These are phyloP conservation scores for Tautogolabrus adspersus DNA, from an alignment of 2,113 vertebrate species.

Conservation along the genomic window DNA sequence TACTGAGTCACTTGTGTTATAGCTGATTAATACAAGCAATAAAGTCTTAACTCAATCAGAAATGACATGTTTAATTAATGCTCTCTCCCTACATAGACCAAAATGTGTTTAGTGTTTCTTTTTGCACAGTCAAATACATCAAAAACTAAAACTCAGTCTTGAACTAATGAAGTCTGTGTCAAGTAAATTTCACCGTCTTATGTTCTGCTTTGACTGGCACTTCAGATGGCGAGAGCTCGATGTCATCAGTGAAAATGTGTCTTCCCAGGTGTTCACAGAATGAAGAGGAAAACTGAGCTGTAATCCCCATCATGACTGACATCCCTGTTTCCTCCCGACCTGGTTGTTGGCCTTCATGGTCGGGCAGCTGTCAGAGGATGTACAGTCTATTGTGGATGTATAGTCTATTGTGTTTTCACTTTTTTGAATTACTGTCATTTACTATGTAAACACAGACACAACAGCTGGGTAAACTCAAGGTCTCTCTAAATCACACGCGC, in stretches of 20 bases:
- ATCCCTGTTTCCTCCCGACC: slow-evolving; percentile 5
- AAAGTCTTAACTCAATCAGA: too few species aligned
- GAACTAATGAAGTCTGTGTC: neutral
- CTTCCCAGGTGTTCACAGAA: slow-evolving; percentile 1
- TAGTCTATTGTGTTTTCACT: slow-evolving; percentile 25
- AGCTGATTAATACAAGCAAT: neutral
- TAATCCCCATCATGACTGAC: slow-evolving; percentile 24
- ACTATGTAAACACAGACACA: slow-evolving; percentile 29
- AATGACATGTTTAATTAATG: too few species aligned
- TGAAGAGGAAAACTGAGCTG: slow-evolving; percentile 3
- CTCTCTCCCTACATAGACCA: too few species aligned
- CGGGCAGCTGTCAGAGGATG: slow-evolving; percentile 28
- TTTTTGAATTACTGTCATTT: slow-evolving; percentile 48
- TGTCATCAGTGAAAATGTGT: neutral
- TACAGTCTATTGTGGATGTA: neutral
- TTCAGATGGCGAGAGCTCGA: slow-evolving; percentile 2
- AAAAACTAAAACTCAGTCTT: neutral
- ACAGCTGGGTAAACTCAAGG: slow-evolving; percentile 60
- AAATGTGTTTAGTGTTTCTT: too few species aligned
- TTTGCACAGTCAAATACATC: too few species aligned
- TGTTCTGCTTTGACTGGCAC: neutral
- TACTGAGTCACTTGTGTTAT: neutral
- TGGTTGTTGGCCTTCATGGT: slow-evolving; percentile 15
- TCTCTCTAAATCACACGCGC: neutral
- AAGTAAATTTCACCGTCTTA: neutral